Percentiles rank a stretch among this genome's conserved stretches.
Conservation (phyloP, 2,888 invertebrate genomes). For the Proisotoma minuta region DNA sequence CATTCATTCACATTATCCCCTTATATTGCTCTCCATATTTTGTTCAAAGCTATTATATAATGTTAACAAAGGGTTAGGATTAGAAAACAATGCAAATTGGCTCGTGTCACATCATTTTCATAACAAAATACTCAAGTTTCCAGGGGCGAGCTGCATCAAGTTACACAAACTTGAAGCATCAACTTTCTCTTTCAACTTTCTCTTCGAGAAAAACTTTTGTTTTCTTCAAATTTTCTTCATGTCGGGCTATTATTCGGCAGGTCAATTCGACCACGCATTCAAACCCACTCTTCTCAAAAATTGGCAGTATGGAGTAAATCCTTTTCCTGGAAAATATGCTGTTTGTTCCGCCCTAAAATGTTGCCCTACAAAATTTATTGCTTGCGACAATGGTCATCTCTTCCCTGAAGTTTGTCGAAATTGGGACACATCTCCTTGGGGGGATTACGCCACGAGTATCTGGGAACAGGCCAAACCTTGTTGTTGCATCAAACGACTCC, state of each 20-base stretch:
- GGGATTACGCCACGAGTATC: conserved; percentile 27
- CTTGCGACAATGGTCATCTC: conserved; percentile 24
- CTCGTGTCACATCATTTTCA: neutral
- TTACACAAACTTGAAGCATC: neutral
- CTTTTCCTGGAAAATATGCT: conserved; percentile 19
- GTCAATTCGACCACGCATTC: conserved; percentile 26
- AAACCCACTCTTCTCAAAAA: conserved; percentile 15
- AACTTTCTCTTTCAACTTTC: neutral
- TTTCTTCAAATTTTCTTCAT: too few species aligned
- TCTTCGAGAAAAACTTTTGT: too few species aligned
- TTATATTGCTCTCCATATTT: too few species aligned
- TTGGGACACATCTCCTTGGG: conserved; percentile 25
- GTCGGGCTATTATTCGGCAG: neutral
- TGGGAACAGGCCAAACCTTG: conserved; percentile 26
- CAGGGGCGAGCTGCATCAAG: neutral
- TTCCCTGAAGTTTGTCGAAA: conserved; percentile 15
- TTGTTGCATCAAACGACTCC: conserved; percentile 8
- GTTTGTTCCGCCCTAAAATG: conserved; percentile 11
- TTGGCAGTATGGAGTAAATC: conserved; percentile 16
- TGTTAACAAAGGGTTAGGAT: too few species aligned
- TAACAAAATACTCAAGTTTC: neutral
- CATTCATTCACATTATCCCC: too few species aligned
- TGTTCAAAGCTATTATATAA: too few species aligned
- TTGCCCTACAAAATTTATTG: conserved; percentile 15
- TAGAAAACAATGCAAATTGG: too few species aligned